A percentile compares a stretch with the other conserved stretches of the same genome.
Conservation (phyloP, 2,888 invertebrate genomes). For the Lycocerus yunnanus region DNA sequence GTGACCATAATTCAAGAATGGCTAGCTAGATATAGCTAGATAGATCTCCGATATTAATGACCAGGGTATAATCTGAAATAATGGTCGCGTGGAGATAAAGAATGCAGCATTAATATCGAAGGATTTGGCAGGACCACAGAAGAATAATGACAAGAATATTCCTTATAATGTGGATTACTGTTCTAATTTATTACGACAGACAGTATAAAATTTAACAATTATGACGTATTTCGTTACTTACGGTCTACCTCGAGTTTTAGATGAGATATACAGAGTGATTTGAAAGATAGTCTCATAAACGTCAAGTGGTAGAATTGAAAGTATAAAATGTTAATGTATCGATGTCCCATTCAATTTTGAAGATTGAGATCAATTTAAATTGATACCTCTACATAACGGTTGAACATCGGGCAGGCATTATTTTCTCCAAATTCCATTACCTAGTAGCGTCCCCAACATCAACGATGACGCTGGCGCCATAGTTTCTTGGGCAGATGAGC, state of each 20-base stretch:
- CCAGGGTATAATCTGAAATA: conserved; percentile 37
- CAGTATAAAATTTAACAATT: conserved; percentile 4
- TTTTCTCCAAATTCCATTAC: neutral
- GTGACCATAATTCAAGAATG: conserved; percentile 36
- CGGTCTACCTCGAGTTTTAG: neutral
- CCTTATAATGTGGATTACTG: conserved; percentile 28
- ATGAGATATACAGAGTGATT: neutral
- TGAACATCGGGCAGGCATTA: neutral
- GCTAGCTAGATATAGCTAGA: conserved; percentile 11
- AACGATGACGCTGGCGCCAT: no score
- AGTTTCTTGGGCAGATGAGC: no score
- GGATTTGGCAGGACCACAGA: conserved; percentile 35
- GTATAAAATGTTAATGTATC: neutral
- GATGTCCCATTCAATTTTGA: neutral
- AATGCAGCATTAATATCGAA: conserved; percentile 37
- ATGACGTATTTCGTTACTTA: neutral
- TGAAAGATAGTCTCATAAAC: neutral
- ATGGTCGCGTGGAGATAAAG: conserved; percentile 40
- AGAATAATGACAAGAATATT: conserved; percentile 35
- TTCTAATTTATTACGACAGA: conserved; percentile 21
- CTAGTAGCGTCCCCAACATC: no score
- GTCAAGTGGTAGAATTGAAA: neutral
- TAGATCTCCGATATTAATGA: conserved; percentile 35
- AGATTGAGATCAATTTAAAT: neutral
- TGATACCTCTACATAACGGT: neutral